Evolutionary conservation across 2,888 invertebrate genomes (phyloP), one percentile per base, ranked within the genome.

Genomic region (Parapristionchus giblindavisi): DNA sequence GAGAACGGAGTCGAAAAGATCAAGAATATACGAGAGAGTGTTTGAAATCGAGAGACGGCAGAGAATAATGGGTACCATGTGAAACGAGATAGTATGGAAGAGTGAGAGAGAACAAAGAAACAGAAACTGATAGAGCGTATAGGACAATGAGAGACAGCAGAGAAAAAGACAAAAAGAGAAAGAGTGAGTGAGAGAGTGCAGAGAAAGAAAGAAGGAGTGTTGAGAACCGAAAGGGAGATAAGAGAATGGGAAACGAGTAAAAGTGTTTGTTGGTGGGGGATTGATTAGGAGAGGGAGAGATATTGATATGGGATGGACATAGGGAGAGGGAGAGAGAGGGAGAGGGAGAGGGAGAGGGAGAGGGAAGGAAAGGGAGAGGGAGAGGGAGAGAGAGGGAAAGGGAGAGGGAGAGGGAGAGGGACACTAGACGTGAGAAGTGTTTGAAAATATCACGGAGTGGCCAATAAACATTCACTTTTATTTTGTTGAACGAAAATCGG

Each of bases 191-290:
- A 56, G 56, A 56, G 56, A 32, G 8, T 5, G 34, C 14, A 61
- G 61, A 61, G 61, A 61, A 17, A 32, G 61, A 61, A 61, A 61
- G 61, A 61, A 14, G n/a, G 34, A 61, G 61, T 8, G 11, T 32
- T 14, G 61, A 61, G 21, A 61, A 61, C 14, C 27, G 36, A 32
- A 34, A 61, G 36, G 6, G 61, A 5, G 61, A 17, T 11, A 11
- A 32, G 34, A 34, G 14, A 34, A 27, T 32, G 8, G 61, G 24
- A 24, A 58, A 24, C n/a, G n/a, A n/a, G n/a, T n/a, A n/a, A n/a
- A n/a, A n/a, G n/a, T n/a, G n/a, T n/a, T n/a, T n/a, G n/a, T n/a
- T n/a, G n/a, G n/a, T n/a, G n/a, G n/a, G n/a, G n/a, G n/a, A n/a
- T n/a, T n/a, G n/a, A n/a, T n/a, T 56, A 8, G n/a, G 36, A 61